Evolutionary conservation across 2,888 invertebrate species (phyloP).

Genomic region (Mythimna loreyi): DNA sequence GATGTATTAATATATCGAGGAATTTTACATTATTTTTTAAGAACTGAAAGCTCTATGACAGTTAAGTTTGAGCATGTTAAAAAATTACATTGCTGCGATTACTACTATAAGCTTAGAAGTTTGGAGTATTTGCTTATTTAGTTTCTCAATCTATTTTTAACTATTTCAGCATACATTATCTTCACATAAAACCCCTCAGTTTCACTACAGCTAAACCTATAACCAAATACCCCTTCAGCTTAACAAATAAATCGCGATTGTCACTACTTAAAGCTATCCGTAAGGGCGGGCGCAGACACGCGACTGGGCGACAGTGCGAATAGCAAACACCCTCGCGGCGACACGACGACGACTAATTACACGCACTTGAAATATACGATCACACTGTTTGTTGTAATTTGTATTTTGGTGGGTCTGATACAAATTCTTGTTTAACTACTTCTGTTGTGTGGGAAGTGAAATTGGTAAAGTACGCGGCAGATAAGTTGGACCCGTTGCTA

Average conservation of each 20-base stretch:
- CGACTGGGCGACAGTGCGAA: slow-evolving; percentile 70
- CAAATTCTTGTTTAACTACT: neutral
- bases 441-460: neutral
- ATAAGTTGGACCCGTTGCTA: no score
- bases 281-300: slow-evolving; percentile 63
- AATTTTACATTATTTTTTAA: no score
- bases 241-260: slow-evolving; percentile 57
- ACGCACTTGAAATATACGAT: slow-evolving; percentile 60
- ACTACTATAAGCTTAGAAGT: no score
- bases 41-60: no score
- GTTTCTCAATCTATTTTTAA: no score
- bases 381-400: slow-evolving; percentile 56
- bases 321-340: slow-evolving; percentile 73
- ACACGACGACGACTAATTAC: slow-evolving; percentile 64
- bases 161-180: neutral
- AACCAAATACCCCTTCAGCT: slow-evolving; percentile 50
- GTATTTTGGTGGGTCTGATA: slow-evolving; percentile 26
- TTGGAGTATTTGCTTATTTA: no score
- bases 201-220: slow-evolving; percentile 32
- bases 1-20: no score
- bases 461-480: no score
- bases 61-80: neutral
- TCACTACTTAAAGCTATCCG: slow-evolving; percentile 42
- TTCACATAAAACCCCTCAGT: neutral
- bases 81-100: no score